Evolutionary conservation across 2,113 vertebrate species (phyloP).

Genomic region (Eretmochelys imbricata): DNA sequence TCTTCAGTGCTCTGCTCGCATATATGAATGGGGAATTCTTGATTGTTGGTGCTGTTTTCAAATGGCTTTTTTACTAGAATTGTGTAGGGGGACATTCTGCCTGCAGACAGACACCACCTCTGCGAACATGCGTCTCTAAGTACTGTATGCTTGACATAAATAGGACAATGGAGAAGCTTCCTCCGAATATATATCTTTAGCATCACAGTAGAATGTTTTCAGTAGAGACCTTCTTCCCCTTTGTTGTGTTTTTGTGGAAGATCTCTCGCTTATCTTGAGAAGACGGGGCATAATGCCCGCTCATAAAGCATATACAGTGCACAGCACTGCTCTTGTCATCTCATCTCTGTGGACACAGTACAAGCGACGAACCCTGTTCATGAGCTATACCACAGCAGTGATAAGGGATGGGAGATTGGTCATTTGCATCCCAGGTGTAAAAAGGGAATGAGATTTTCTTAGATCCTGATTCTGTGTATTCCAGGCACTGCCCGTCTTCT

Average conservation of each 20-base stretch:
- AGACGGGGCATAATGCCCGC: neutral
- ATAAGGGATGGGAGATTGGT: fast-evolving
- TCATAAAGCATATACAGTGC: neutral
- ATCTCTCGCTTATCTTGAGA: neutral
- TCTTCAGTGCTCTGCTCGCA: fast-evolving
- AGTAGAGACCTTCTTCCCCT: neutral
- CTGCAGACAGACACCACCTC: neutral
- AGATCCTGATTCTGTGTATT: fast-evolving
- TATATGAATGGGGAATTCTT: fast-evolving
- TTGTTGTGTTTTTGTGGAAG: neutral
- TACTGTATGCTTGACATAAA: neutral
- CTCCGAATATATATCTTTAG: neutral
- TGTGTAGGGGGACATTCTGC: neutral
- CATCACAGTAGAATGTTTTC: fast-evolving
- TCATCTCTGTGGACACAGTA: fast-evolving
- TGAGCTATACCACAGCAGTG: fast-evolving
- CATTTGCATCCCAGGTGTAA: fast-evolving
- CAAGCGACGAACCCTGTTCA: fast-evolving
- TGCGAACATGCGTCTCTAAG: neutral
- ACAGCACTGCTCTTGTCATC: neutral
- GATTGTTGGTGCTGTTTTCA: neutral
- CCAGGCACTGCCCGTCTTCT: neutral
- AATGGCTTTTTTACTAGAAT: neutral
- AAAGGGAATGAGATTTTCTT: fast-evolving
- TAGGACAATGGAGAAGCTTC: neutral